phyloP scores from a whole-genome alignment of 1,140 invertebrate species.

The Hirudo medicinalis region DNA sequence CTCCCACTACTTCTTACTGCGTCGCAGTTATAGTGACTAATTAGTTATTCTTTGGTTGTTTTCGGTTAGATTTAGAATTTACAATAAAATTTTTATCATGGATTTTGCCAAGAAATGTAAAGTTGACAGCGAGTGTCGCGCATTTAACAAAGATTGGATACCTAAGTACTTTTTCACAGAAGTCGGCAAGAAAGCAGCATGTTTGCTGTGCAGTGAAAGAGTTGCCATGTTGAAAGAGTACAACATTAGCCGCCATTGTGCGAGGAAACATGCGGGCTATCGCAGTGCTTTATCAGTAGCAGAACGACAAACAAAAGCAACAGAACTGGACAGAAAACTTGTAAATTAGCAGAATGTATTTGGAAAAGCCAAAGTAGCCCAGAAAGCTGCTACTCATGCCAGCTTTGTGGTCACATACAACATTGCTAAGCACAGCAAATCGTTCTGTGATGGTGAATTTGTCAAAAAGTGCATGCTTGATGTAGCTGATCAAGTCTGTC shows the following conservation, averaged over 20 bases:
- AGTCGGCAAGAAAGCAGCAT: constrained; percentile 32
- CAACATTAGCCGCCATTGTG: constrained; percentile 32
- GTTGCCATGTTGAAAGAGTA: constrained; percentile 32
- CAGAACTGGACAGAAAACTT: constrained; percentile 16
- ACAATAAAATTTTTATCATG: constrained; percentile 8
- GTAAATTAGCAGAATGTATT: constrained; percentile 7
- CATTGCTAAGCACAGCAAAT: constrained; percentile 31
- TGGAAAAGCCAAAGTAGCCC: constrained; percentile 9
- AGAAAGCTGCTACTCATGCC: constrained; percentile 26
- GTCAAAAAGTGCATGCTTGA: constrained; percentile 33
- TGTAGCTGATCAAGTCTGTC: constrained; percentile 33
- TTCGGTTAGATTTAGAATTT: constrained; percentile 8
- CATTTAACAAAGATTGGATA: constrained; percentile 23
- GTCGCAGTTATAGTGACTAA: not conserved
- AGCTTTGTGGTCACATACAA: constrained; percentile 26
- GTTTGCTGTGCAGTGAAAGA: constrained; percentile 31
- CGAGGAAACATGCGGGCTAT: constrained; percentile 24
- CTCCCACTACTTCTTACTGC: constrained; percentile 9
- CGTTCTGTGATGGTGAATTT: constrained; percentile 33
- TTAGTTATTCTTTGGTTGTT: constrained; percentile 9
- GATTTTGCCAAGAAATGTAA: constrained; percentile 21
- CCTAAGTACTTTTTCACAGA: constrained; percentile 24
- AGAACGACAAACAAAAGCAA: constrained; percentile 8
- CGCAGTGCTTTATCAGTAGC: constrained; percentile 10
- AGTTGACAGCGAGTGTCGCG: constrained; percentile 20